Percentiles rank a stretch among this genome's conserved stretches.
These are phyloP conservation scores for Microchirus variegatus DNA, from an alignment of 2,797 vertebrate species.

Conservation along the genomic window DNA sequence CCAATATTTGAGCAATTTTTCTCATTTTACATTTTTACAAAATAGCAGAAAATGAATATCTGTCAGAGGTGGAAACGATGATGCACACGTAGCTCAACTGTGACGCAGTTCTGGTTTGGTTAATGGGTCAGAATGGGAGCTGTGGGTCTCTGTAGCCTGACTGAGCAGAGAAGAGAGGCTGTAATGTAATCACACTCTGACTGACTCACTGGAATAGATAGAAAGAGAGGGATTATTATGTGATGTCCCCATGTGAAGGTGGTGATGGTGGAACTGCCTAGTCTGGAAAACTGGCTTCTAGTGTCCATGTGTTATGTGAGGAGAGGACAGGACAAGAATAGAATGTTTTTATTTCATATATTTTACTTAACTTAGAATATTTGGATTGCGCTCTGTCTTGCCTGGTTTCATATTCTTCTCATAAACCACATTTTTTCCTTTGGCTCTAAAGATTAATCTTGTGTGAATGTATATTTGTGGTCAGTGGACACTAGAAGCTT, in stretches of 20 bases:
- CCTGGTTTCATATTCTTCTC: too few species aligned
- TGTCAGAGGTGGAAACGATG: conserved; percentile 1
- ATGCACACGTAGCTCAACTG: conserved; percentile 12
- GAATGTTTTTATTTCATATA: too few species aligned
- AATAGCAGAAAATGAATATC: neutral
- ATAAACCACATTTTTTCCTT: too few species aligned
- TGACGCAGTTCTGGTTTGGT: conserved; percentile 26
- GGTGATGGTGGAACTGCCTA: conserved; percentile 21
- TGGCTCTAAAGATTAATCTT: too few species aligned
- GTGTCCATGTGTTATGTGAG: neutral
- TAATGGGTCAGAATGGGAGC: conserved; percentile 56
- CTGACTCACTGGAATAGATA: conserved; percentile 25
- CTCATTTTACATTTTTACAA: too few species aligned
- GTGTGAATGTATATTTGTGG: too few species aligned
- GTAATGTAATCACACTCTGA: conserved; percentile 49
- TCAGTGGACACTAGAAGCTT: too few species aligned
- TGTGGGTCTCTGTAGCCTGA: conserved; percentile 40
- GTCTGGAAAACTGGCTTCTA: conserved; percentile 29
- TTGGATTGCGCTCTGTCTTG: too few species aligned
- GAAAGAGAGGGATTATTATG: conserved; percentile 47
- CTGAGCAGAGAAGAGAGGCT: conserved; percentile 45
- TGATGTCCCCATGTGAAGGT: conserved; percentile 1
- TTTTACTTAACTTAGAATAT: too few species aligned
- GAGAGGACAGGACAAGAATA: conserved; percentile 4
- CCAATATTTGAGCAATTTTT: too few species aligned